Evolutionary conservation across 2,113 vertebrate species (phyloP), one percentile per base, ranked within the genome.

Genomic region (Suricata suricatta): DNA sequence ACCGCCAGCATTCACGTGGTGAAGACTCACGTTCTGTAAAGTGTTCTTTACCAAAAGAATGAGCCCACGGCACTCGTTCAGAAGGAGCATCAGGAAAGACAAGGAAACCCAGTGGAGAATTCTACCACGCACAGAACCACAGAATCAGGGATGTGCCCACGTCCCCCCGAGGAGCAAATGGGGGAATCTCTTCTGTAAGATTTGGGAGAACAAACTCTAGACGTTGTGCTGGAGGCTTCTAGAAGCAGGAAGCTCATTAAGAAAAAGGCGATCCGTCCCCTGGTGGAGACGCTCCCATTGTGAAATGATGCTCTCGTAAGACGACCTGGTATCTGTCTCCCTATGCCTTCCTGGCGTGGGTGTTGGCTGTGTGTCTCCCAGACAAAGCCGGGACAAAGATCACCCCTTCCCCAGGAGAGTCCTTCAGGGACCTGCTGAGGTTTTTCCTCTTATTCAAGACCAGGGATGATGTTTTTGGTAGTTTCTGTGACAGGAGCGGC

Each of bases 151-250:
- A 16, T 13, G 35, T 11, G 57, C 25, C 9, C 1, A 6, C 3
- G 1, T 66, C 31, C 25, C n/a, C 31, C 21, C 13, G 13, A 5
- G 2, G 1, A 3, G 27, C 11, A 17, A 31, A 23, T 0, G 1
- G 2, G 50, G 25, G 47, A 25, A 57, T 8, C 38, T 41, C 9
- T 29, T 50, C 54, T 35, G 21, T 2, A 47, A 21, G 44, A 31
- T 33, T 35, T 33, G 8, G 1, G 27, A 76, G 69, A 57, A 50
- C 25, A 64, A 54, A 63, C 0, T 38, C 2, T 33, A 27, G 21
- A 4, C 35, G 4, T 15, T 29, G 16, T 84, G 50, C 47, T 7
- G 12, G 76, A n/a, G 35, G 41, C 23, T 72, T 80, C 57, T 0
- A 0, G 38, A 68, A 33, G 33, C 13, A n/a, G 64, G 31, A 21